These are phyloP conservation scores for Hylaea fasciaria DNA, from an alignment of 2,888 invertebrate species.

Conservation along the genomic window DNA sequence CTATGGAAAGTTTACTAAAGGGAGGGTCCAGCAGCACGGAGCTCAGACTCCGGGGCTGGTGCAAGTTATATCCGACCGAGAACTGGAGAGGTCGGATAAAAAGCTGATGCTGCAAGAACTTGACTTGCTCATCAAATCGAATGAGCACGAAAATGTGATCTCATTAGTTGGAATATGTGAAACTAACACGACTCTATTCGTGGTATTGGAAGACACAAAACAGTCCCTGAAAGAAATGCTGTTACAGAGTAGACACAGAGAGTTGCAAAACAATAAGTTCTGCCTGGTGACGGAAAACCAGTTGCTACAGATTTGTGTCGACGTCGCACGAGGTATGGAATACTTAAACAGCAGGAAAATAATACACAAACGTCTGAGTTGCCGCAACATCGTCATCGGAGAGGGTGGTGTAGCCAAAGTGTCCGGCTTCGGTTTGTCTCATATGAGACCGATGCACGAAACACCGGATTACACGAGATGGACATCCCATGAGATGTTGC, in stretches of 20 bases:
- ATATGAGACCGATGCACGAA: slow-evolving; percentile 86
- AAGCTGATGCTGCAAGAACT: slow-evolving; percentile 88
- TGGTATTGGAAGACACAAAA: slow-evolving; percentile 89
- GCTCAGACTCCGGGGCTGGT: slow-evolving; percentile 82
- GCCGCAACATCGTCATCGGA: slow-evolving; percentile 88
- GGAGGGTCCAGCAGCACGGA: slow-evolving; percentile 87
- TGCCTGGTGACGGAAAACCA: slow-evolving; percentile 86
- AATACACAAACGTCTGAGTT: slow-evolving; percentile 89
- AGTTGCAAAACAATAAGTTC: slow-evolving; percentile 82
- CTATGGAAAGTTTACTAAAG: slow-evolving; percentile 91
- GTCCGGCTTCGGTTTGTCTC: slow-evolving; percentile 90
- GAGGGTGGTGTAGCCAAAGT: slow-evolving; percentile 89
- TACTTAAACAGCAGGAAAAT: slow-evolving; percentile 88
- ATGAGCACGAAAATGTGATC: slow-evolving; percentile 89
- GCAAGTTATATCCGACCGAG: slow-evolving; percentile 87
- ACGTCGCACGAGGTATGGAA: slow-evolving; percentile 89
- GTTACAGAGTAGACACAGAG: slow-evolving; percentile 84
- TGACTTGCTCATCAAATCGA: slow-evolving; percentile 88
- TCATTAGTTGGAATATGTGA: slow-evolving; percentile 92
- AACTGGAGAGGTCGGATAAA: slow-evolving; percentile 81
- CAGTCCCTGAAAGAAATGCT: slow-evolving; percentile 89
- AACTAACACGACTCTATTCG: slow-evolving; percentile 89
- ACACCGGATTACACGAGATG: slow-evolving; percentile 91
- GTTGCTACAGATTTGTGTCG: slow-evolving; percentile 87
- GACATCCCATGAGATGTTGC: slow-evolving; percentile 91